phyloP scores from a whole-genome alignment of 2,113 vertebrate genomes.

The Myotis yumanensis region DNA sequence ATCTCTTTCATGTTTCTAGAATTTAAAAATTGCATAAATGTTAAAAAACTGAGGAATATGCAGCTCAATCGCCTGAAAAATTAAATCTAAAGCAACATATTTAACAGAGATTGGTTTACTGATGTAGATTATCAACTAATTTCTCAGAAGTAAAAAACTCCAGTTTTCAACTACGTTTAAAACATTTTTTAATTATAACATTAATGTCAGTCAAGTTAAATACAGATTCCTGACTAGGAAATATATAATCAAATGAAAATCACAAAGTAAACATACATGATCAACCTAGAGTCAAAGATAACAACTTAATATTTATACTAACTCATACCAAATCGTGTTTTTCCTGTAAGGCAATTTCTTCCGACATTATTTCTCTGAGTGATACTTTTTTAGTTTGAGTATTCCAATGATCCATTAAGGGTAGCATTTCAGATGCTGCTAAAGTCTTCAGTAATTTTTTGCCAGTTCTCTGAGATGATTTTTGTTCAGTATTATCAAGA shows the following conservation, averaged over 20 bases:
- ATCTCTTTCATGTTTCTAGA: constrained; percentile 30
- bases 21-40: constrained; percentile 14
- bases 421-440: constrained; percentile 79
- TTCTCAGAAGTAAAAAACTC: constrained; percentile 23
- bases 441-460: constrained; percentile 76
- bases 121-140: constrained; percentile 37
- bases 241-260: constrained; percentile 45
- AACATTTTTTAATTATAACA: constrained; percentile 52
- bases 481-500: constrained; percentile 76
- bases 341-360: constrained; percentile 93
- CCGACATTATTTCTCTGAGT: constrained; percentile 94
- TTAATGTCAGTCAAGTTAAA: constrained; percentile 32
- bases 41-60: background rate
- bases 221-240: constrained; percentile 5
- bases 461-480: constrained; percentile 76
- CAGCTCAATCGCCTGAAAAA: constrained; percentile 53
- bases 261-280: constrained; percentile 16
- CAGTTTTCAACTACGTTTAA: constrained; percentile 30
- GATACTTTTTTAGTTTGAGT: constrained; percentile 89
- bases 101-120: background rate
- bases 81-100: constrained; percentile 18
- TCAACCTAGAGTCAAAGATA: constrained; percentile 20
- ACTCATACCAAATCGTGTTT: constrained; percentile 89
- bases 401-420: constrained; percentile 94
- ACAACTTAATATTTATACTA: background rate